Base-by-base conservation (phyloP, 2,888 invertebrate genomes). In the Sussaba pulchella region DNA sequence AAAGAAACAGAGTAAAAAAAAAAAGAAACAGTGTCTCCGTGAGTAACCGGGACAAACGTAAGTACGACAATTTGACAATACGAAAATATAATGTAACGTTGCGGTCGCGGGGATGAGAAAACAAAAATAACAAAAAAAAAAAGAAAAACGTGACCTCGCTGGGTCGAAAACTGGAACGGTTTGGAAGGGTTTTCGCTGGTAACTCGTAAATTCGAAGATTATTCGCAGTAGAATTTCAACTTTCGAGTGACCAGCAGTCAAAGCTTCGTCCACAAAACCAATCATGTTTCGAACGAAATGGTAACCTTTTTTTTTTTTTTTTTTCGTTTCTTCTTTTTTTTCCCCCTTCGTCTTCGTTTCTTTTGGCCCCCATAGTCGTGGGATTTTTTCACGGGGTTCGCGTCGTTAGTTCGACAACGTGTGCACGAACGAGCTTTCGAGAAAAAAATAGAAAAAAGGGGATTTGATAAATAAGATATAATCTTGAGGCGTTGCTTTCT, bases 271-370 rank as follows among this genome's bases (percentile, higher is more conserved):
- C 74, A n/a, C n/a, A 39, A 47, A 78, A 50, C 26, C 67, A 85
- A 89, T 85, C 87, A 89, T 90, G 90, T 90, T 90, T 85, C 88
- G 85, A 41, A 89, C 90, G 54, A 89, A 90, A 86, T 90, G 90
- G 90, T 90, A 89, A 90, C 81, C 73, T 87, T 86, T 85, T 61
- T 57, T 5, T 64, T 47, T 19, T 17, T 52, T n/a, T 57, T 67
- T 70, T 47, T 41, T 45, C 24, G 9, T 9, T 50, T 6, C 59
- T 59, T 54, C 50, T 47, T 59, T 31, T 8, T 70, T 52, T 59
- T 45, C 21, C 21, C 14, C 41, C 71, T 19, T 1, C 21, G 50
- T 24, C 39, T 10, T 57, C 31, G 8, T 5, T 21, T 50, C 26
- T 36, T 70, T 45, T 59, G 8, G 31, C n/a, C 4, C 50, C 45